These are phyloP conservation scores for Pangasius macronema DNA, from an alignment of 2,797 vertebrate genomes.

Conservation along the genomic window DNA sequence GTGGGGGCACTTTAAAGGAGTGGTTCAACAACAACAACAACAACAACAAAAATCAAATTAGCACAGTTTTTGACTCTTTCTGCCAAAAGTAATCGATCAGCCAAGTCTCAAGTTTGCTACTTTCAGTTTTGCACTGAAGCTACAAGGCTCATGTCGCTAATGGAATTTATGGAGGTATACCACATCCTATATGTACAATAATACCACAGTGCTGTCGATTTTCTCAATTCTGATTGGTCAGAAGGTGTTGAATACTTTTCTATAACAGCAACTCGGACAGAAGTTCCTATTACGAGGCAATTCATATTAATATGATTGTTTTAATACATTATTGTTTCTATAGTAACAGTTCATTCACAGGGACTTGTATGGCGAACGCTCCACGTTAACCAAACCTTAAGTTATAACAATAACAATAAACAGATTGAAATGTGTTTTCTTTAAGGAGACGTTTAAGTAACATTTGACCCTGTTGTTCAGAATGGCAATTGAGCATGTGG, in stretches of 20 bases:
- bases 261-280: not conserved
- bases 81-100: not conserved
- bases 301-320: not conserved
- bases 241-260: not conserved
- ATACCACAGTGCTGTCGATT: not conserved
- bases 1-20: not conserved
- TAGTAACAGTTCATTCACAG: not conserved
- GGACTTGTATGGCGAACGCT: not conserved
- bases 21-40: not conserved
- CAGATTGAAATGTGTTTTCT: not conserved
- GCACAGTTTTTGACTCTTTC: constrained; percentile 3
- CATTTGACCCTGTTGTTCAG: too few species aligned
- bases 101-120: not conserved
- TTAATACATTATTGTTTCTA: not conserved
- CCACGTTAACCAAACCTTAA: not conserved
- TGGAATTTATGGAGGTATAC: not conserved
- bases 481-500: too few species aligned
- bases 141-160: not conserved
- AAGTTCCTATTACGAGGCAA: not conserved
- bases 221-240: not conserved
- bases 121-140: not conserved
- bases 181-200: not conserved
- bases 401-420: not conserved
- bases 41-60: not conserved
- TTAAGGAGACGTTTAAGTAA: not conserved